A percentile compares a stretch with the other conserved stretches of the same genome.
Evolutionary conservation across 1,140 invertebrate species (phyloP).

Genomic region (Bicyclus anynana): DNA sequence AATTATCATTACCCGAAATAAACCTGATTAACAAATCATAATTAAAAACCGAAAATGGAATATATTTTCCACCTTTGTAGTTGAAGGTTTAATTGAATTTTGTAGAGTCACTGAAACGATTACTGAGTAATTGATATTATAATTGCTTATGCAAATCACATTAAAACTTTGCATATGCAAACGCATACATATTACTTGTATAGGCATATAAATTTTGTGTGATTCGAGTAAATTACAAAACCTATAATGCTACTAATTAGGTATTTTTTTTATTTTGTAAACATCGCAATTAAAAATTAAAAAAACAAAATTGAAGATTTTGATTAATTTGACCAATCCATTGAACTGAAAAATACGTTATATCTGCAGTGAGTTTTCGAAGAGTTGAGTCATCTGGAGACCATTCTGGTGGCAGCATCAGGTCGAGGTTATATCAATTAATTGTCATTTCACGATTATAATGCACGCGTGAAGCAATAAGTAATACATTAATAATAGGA

Average conservation of each 20-base stretch:
- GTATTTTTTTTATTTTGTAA: background rate
- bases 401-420: too few species aligned
- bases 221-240: background rate
- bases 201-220: background rate
- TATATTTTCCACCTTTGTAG: slow-evolving; percentile 41
- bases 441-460: too few species aligned
- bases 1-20: slow-evolving; percentile 5
- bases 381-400: too few species aligned
- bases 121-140: slow-evolving; percentile 49
- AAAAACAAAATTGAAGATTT: too few species aligned
- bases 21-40: slow-evolving; percentile 22
- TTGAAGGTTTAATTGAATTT: slow-evolving; percentile 45
- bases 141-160: slow-evolving; percentile 38
- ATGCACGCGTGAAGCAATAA: too few species aligned
- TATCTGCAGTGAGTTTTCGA: too few species aligned
- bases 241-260: background rate
- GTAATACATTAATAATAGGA: too few species aligned
- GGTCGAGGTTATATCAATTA: too few species aligned
- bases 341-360: too few species aligned
- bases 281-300: too few species aligned
- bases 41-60: slow-evolving; percentile 29
- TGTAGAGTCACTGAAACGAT: slow-evolving; percentile 41
- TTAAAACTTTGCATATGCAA: slow-evolving; percentile 22
- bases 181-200: background rate
- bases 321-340: too few species aligned